These are phyloP conservation scores for Sarcophaga bullata DNA, from an alignment of 1,140 invertebrate genomes.

Conservation along the genomic window DNA sequence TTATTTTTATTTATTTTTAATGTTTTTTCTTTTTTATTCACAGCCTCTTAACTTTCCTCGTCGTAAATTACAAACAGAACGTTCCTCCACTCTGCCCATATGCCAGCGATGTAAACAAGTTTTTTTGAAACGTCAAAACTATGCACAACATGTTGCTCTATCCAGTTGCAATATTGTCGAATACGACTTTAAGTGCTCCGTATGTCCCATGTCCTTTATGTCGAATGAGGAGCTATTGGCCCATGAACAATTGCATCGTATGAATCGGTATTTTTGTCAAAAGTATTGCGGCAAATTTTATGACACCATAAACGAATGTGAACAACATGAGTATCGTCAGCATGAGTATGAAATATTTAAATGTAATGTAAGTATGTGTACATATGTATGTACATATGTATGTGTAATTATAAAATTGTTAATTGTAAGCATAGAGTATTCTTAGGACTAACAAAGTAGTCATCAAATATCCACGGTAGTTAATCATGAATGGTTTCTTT, in stretches of 20 bases:
- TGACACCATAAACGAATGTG: constrained; percentile 57
- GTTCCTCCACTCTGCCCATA: constrained; percentile 53
- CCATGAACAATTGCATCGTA: constrained; percentile 56
- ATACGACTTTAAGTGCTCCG: constrained; percentile 61
- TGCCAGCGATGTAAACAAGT: constrained; percentile 63
- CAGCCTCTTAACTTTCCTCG: constrained; percentile 55
- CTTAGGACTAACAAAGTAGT: too few relatives aligned
- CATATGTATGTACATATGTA: too few relatives aligned
- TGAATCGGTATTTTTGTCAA: constrained; percentile 60
- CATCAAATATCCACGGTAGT: too few relatives aligned
- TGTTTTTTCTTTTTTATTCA: constrained; percentile 25
- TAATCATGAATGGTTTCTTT: too few relatives aligned
- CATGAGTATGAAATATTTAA: constrained; percentile 62
- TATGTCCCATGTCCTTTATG: constrained; percentile 63
- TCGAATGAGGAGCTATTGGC: constrained; percentile 54
- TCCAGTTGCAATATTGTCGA: constrained; percentile 59
- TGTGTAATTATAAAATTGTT: too few relatives aligned
- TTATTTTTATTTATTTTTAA: constrained; percentile 24
- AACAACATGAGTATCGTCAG: constrained; percentile 61
- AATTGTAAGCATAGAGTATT: too few relatives aligned
- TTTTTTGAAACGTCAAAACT: constrained; percentile 60
- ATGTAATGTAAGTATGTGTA: constrained; percentile 57
- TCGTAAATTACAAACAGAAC: constrained; percentile 57
- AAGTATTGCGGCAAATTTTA: constrained; percentile 63
- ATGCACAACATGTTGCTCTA: constrained; percentile 56